Evolutionary conservation across 2,888 invertebrate species (phyloP).

Genomic region (Amphipoea oculea): DNA sequence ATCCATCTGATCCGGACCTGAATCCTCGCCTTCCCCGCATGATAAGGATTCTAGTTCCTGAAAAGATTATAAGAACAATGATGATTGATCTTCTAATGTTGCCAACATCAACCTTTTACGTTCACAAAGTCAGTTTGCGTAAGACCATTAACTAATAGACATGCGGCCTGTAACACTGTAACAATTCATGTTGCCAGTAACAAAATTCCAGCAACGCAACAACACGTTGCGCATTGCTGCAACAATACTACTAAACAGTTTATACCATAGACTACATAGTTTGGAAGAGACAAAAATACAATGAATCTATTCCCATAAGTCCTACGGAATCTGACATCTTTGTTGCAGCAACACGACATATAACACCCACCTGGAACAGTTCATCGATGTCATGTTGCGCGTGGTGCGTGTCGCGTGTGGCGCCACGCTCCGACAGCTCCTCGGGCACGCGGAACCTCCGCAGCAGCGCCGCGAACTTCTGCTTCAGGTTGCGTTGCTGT

Average conservation of each 20-base stretch:
- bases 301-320: neutral
- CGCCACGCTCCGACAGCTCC: constrained; percentile 93
- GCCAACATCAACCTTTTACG: neutral
- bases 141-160: neutral
- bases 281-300: neutral
- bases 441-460: constrained; percentile 98
- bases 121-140: neutral
- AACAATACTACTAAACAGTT: no score
- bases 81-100: neutral
- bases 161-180: neutral
- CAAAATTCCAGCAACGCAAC: neutral
- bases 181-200: neutral
- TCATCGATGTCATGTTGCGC: constrained; percentile 98
- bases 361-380: constrained; percentile 91
- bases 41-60: constrained; percentile 98
- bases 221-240: neutral
- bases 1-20: constrained; percentile 97
- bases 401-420: constrained; percentile 92
- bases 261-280: neutral
- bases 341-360: constrained; percentile 18
- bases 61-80: constrained; percentile 11
- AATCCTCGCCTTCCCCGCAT: constrained; percentile 95
- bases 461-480: constrained; percentile 98
- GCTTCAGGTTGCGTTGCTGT: constrained; percentile 98
- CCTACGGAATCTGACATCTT: neutral